phyloP scores from a whole-genome alignment of 2,797 vertebrate species.

The Hoplostethus mediterraneus region DNA sequence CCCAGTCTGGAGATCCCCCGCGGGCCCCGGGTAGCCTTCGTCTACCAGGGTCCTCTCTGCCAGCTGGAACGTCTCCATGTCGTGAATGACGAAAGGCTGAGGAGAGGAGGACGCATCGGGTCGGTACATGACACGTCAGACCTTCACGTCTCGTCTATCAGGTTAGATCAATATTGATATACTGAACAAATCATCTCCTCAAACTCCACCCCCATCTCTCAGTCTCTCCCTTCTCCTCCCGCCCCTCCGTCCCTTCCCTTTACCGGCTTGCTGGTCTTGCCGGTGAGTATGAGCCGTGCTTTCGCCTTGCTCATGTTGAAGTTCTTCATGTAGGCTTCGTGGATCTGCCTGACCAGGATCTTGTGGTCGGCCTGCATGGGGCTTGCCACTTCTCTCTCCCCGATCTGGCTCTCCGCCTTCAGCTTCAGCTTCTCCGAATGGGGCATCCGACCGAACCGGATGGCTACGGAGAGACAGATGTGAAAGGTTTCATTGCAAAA shows the following conservation, averaged over 20 bases:
- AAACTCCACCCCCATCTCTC: neutral
- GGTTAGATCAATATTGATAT: too few species aligned
- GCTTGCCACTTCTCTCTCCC: constrained; percentile 83
- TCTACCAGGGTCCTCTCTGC: constrained; percentile 90
- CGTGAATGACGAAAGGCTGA: constrained; percentile 95
- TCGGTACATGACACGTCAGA: neutral
- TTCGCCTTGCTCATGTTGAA: constrained; percentile 98
- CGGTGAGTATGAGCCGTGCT: constrained; percentile 92
- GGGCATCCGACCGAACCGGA: constrained; percentile 96
- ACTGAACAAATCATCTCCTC: too few species aligned
- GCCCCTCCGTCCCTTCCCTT: neutral
- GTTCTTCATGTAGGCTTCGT: constrained; percentile 95
- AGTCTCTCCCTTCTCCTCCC: neutral
- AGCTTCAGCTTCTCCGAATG: constrained; percentile 95
- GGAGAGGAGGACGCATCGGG: neutral
- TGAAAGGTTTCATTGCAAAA: neutral
- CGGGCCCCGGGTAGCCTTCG: constrained; percentile 55
- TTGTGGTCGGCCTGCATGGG: constrained; percentile 87
- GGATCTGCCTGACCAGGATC: constrained; percentile 90
- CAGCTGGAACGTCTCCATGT: constrained; percentile 95
- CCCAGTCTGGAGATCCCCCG: constrained; percentile 1
- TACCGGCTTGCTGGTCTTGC: constrained; percentile 92
- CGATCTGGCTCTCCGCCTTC: constrained; percentile 90
- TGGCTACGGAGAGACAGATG: constrained; percentile 81
- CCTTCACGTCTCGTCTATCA: neutral